These are phyloP conservation scores for Rousettus leschenaultii DNA, from an alignment of 2,113 vertebrate species.

Conservation along the genomic window DNA sequence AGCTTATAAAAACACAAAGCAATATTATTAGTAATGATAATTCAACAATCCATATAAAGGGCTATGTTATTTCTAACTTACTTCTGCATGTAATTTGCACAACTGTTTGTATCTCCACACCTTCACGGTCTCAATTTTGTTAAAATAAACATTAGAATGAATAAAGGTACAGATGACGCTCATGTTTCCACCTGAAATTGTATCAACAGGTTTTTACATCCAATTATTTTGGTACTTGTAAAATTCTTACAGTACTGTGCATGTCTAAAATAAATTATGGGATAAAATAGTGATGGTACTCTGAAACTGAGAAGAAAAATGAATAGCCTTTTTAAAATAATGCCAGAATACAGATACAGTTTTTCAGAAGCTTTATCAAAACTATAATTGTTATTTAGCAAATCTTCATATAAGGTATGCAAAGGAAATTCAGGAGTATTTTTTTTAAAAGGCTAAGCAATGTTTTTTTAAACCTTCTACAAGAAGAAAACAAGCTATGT, in stretches of 20 bases:
- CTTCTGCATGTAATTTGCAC: background rate
- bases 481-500: background rate
- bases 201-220: background rate
- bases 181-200: background rate
- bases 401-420: background rate
- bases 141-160: background rate
- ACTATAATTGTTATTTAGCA: background rate
- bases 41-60: background rate
- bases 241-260: background rate
- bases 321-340: background rate
- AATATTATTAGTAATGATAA: constrained; percentile 31
- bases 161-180: background rate
- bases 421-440: background rate
- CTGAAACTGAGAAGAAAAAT: background rate
- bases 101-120: background rate
- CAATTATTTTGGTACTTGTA: background rate
- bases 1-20: constrained; percentile 51
- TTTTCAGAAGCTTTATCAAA: constrained; percentile 27
- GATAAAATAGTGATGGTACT: background rate
- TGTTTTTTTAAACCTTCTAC: background rate
- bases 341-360: background rate
- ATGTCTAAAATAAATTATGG: background rate
- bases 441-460: background rate
- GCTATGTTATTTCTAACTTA: constrained; percentile 9
- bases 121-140: background rate